Evolutionary conservation across 2,797 vertebrate species (phyloP).

Genomic region (Geotrypetes seraphini): DNA sequence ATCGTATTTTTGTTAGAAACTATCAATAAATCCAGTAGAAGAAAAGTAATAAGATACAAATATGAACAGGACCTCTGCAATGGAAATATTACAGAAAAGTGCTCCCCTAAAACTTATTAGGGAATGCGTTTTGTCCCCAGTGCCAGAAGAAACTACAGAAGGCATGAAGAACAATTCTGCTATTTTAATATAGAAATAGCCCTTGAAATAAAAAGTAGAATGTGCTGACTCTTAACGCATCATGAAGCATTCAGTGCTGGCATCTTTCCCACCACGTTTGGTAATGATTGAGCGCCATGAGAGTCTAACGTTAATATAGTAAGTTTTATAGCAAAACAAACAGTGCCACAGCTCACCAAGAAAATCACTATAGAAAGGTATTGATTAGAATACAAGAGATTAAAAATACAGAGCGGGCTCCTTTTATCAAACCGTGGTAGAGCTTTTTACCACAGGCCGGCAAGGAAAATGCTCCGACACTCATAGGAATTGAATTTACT

Average conservation of each 20-base stretch:
- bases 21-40: conserved; percentile 95
- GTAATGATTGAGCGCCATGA: conserved; percentile 3
- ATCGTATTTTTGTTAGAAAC: conserved; percentile 95
- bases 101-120: conserved; percentile 52
- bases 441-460: too few relatives aligned
- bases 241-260: background rate
- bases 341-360: too few relatives aligned
- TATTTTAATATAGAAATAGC: conserved; percentile 32
- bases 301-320: background rate
- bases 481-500: too few relatives aligned
- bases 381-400: too few relatives aligned
- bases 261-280: background rate
- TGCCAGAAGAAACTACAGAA: conserved; percentile 37
- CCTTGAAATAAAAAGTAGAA: conserved; percentile 15
- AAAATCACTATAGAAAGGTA: too few relatives aligned
- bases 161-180: conserved; percentile 20
- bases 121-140: conserved; percentile 31
- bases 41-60: conserved; percentile 88
- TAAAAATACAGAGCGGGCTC: too few relatives aligned
- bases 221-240: conserved; percentile 7
- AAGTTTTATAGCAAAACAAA: too few relatives aligned
- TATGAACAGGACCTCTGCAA: conserved; percentile 78
- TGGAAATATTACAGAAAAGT: conserved; percentile 57
- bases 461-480: too few relatives aligned
- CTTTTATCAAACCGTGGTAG: too few relatives aligned